A percentile compares a stretch with the other conserved stretches of the same genome.
phyloP scores from a whole-genome alignment of 37 sponge, comb jelly and placozoan species.

The Hormiphora californensis region DNA sequence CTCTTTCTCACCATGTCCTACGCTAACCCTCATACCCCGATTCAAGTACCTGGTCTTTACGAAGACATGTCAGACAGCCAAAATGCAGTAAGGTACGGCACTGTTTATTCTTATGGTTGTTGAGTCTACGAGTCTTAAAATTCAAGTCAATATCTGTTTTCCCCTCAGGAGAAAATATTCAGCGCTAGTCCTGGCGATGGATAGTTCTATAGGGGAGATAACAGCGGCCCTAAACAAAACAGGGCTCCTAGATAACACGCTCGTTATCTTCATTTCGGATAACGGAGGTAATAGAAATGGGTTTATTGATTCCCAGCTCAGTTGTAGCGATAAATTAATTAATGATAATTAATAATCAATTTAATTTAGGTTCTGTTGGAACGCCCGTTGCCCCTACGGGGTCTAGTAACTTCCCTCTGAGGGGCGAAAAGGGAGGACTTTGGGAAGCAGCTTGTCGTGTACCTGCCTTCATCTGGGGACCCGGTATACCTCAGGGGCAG shows the following conservation, averaged over 20 bases:
- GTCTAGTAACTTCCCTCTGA: slow-evolving; percentile 53
- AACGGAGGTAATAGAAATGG: slow-evolving; percentile 41
- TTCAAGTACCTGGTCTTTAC: neutral
- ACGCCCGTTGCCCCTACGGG: slow-evolving; percentile 46
- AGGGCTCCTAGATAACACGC: slow-evolving; percentile 40
- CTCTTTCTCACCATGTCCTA: slow-evolving; percentile 24
- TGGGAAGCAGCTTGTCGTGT: slow-evolving; percentile 54
- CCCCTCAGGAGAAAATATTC: neutral
- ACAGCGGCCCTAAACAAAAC: slow-evolving; percentile 47
- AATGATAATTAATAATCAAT: no score
- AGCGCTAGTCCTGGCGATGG: neutral
- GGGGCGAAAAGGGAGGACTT: slow-evolving; percentile 48
- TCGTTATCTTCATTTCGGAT: slow-evolving; percentile 29
- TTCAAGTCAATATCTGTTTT: neutral
- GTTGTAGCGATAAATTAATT: neutral
- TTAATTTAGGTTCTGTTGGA: neutral
- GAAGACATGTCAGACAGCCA: no score
- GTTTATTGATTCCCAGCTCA: neutral
- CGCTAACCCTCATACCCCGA: slow-evolving; percentile 23
- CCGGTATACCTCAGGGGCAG: neutral
- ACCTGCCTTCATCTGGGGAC: slow-evolving; percentile 12
- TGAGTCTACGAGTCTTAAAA: no score
- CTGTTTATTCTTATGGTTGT: no score
- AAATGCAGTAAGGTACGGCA: no score
- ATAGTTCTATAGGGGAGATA: neutral